Percentiles rank a stretch among this genome's conserved stretches.
These are phyloP conservation scores for Tridacna gigas DNA, from an alignment of 2,888 invertebrate species.

Conservation along the genomic window DNA sequence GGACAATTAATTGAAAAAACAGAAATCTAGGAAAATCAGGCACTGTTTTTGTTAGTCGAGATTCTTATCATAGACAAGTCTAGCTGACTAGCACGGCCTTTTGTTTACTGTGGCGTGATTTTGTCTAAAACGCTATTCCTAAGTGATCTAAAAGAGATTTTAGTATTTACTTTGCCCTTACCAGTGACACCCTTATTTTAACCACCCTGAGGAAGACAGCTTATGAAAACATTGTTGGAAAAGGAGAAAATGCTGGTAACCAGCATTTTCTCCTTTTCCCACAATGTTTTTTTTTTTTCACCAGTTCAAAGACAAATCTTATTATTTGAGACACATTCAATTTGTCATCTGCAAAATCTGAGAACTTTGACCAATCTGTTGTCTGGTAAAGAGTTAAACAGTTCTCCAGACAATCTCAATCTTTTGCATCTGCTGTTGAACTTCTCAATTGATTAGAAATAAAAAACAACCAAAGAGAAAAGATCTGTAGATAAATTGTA, in stretches of 20 bases:
- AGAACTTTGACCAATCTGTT: no score
- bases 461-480: no score
- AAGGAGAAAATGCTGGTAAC: no score
- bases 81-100: conserved; percentile 5
- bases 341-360: no score
- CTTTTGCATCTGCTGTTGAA: not conserved
- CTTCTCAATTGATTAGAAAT: not conserved
- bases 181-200: no score
- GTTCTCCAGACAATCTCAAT: not conserved
- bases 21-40: not conserved
- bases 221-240: no score
- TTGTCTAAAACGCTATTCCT: not conserved
- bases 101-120: conserved; percentile 15
- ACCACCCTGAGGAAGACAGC: no score
- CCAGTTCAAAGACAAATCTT: no score
- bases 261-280: no score
- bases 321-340: no score
- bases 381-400: not conserved
- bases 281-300: no score
- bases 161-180: not conserved
- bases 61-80: conserved; percentile 2
- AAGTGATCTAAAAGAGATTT: not conserved
- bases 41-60: conserved; percentile 1
- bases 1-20: conserved; percentile 27
- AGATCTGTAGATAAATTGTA: no score